These are phyloP conservation scores for Empis livida DNA, from an alignment of 2,888 invertebrate genomes.

Conservation along the genomic window DNA sequence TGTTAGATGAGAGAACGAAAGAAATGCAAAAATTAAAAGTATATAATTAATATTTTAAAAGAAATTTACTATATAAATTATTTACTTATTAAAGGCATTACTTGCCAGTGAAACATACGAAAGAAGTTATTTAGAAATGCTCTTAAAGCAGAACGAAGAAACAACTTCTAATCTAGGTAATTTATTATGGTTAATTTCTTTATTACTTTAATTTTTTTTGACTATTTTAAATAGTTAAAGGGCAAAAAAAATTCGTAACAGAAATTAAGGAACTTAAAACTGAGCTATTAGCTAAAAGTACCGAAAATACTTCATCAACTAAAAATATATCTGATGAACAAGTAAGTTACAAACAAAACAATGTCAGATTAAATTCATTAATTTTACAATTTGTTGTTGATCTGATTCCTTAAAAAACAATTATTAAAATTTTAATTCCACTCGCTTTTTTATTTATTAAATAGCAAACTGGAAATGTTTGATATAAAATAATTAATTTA, in stretches of 20 bases:
- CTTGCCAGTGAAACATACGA: conserved; percentile 31
- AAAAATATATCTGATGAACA: conserved; percentile 15
- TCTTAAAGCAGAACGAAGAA: conserved; percentile 24
- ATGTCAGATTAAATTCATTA: too few species aligned
- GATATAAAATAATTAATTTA: not conserved
- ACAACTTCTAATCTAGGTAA: conserved; percentile 20
- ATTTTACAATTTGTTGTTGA: too few species aligned
- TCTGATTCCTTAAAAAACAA: too few species aligned
- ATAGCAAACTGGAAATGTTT: not conserved
- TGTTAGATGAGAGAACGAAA: conserved; percentile 26
- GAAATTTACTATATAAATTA: not conserved
- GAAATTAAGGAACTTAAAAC: conserved; percentile 21
- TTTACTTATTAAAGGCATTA: conserved; percentile 19
- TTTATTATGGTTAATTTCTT: not conserved
- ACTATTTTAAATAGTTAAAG: conserved; percentile 13
- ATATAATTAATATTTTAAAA: not conserved
- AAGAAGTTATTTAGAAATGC: conserved; percentile 24
- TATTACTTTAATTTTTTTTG: not conserved
- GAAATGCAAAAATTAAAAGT: conserved; percentile 26
- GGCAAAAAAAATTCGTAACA: conserved; percentile 17
- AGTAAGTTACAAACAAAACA: too few species aligned
- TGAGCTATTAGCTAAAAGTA: conserved; percentile 15
- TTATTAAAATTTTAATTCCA: not conserved
- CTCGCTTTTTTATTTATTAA: not conserved
- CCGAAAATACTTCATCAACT: conserved; percentile 14